These are phyloP conservation scores for Sturnira hondurensis DNA, from an alignment of 2,113 vertebrate genomes.

Conservation along the genomic window DNA sequence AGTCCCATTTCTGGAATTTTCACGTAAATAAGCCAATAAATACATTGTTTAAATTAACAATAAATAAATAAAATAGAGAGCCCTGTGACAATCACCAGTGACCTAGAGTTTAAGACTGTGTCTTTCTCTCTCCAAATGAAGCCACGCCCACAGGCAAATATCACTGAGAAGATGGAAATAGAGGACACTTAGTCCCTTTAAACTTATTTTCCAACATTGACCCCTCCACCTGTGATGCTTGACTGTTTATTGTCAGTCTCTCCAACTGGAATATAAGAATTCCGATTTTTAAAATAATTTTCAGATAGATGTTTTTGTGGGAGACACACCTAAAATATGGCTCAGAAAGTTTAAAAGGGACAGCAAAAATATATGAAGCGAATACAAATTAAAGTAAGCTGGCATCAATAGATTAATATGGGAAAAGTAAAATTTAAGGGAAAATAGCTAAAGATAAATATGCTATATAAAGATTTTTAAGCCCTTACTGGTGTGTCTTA, in stretches of 20 bases:
- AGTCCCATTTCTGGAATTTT: neutral
- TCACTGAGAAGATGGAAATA: neutral
- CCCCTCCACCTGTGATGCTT: neutral
- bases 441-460: neutral
- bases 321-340: neutral
- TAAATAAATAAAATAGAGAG: neutral
- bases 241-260: neutral
- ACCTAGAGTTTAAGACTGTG: neutral
- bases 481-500: no score
- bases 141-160: neutral
- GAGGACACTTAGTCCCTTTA: neutral
- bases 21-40: neutral
- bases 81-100: neutral
- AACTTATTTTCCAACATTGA: neutral
- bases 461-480: neutral
- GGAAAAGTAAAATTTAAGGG: neutral
- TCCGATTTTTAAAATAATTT: neutral
- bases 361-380: neutral
- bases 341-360: neutral
- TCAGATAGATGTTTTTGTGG: neutral
- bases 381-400: neutral
- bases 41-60: slow-evolving; percentile 14
- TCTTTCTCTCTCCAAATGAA: neutral
- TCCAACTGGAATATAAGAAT: neutral
- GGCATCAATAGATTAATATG: neutral